phyloP scores from a whole-genome alignment of 1,140 invertebrate genomes.

The Solenopsis fugax region DNA sequence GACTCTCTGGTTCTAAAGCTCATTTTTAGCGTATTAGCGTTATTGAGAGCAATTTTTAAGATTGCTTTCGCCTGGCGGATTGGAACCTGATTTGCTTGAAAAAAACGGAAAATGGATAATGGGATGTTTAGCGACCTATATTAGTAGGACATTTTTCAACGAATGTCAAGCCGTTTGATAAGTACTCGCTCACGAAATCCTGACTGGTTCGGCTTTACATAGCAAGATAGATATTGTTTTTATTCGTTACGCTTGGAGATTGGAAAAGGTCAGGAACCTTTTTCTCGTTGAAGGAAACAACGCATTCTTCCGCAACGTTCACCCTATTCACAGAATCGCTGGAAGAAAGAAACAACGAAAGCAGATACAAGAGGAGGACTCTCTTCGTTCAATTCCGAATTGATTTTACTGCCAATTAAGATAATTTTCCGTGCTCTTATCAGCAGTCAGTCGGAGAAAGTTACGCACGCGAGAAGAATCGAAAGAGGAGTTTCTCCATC shows the following conservation, averaged over 20 bases:
- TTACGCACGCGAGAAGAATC: slow-evolving; percentile 73
- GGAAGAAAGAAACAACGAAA: slow-evolving; percentile 67
- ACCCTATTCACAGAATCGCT: slow-evolving; percentile 43
- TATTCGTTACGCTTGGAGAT: slow-evolving; percentile 3
- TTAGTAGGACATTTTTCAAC: slow-evolving; percentile 8
- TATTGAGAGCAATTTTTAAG: slow-evolving; percentile 79
- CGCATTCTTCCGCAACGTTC: slow-evolving; percentile 69
- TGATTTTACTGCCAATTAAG: slow-evolving; percentile 83
- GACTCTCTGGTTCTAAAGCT: slow-evolving; percentile 23
- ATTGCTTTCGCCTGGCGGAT: slow-evolving; percentile 74
- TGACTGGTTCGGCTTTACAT: neutral
- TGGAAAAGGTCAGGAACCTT: neutral
- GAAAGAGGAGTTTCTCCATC: slow-evolving; percentile 69
- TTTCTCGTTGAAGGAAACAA: slow-evolving; percentile 66
- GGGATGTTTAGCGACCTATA: slow-evolving; percentile 41
- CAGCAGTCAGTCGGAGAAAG: slow-evolving; percentile 75
- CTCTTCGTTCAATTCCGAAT: slow-evolving; percentile 74
- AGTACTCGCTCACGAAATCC: neutral
- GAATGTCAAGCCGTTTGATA: neutral
- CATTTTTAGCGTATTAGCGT: neutral
- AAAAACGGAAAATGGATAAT: slow-evolving; percentile 41
- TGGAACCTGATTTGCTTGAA: slow-evolving; percentile 46
- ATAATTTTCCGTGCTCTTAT: slow-evolving; percentile 82
- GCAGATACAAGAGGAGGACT: slow-evolving; percentile 39
- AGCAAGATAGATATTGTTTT: neutral